These are phyloP conservation scores for Perca flavescens DNA, from an alignment of 2,113 vertebrate species.

Conservation along the genomic window DNA sequence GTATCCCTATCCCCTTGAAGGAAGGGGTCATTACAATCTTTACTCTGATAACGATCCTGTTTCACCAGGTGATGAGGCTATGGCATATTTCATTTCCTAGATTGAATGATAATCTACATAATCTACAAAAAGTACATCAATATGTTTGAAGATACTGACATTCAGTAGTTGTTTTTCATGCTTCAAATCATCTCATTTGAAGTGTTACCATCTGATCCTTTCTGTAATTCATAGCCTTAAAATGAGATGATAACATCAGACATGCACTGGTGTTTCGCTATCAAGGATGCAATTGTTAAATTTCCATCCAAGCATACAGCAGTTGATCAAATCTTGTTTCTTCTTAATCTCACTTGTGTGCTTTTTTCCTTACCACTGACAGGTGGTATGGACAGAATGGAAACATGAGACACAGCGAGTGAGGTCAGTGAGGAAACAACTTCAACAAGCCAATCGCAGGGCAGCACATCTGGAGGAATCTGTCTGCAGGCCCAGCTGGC, in stretches of 20 bases:
- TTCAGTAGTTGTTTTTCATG: neutral
- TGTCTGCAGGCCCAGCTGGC: conserved; percentile 58
- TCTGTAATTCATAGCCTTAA: neutral
- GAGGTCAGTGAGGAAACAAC: conserved; percentile 42
- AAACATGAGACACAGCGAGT: conserved; percentile 58
- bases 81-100: too few relatives aligned
- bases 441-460: conserved; percentile 53
- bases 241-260: neutral
- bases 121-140: too few relatives aligned
- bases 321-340: neutral
- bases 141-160: too few relatives aligned
- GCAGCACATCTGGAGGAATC: conserved; percentile 70
- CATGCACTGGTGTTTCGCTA: neutral
- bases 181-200: neutral
- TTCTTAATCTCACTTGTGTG: neutral
- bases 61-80: too few relatives aligned
- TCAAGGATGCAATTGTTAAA: neutral
- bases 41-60: too few relatives aligned
- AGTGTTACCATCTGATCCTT: neutral
- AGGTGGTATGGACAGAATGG: conserved; percentile 54
- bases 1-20: too few relatives aligned
- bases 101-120: too few relatives aligned
- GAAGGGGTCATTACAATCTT: too few relatives aligned
- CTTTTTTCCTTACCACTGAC: conserved; percentile 41
- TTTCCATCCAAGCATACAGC: neutral